Evolutionary conservation across 53 echinoderm and acorn worm species (phyloP).

Genomic region (Holothuria scabra): DNA sequence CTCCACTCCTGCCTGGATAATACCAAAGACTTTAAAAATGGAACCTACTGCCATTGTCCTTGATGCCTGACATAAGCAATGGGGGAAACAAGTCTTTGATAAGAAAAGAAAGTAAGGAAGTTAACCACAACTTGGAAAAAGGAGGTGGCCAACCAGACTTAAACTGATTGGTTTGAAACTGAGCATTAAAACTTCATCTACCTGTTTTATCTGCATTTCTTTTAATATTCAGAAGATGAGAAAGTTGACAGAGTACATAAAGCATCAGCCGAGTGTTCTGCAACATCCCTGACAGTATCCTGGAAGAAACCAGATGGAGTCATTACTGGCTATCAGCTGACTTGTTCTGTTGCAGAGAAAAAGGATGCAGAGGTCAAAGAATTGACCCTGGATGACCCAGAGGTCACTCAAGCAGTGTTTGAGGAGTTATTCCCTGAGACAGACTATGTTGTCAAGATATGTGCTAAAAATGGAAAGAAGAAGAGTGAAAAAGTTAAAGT

Average conservation of each 20-base stretch:
- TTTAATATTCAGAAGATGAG: conserved; percentile 9
- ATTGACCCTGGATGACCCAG: conserved; percentile 64
- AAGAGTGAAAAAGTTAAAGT: conserved; percentile 75
- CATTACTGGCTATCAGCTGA: conserved; percentile 64
- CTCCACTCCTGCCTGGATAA: too few species aligned
- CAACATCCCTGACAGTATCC: conserved; percentile 45
- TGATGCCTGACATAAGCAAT: too few species aligned
- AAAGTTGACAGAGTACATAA: conserved; percentile 72
- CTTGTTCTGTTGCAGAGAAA: conserved; percentile 53
- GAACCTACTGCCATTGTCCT: too few species aligned
- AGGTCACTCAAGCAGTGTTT: conserved; percentile 50
- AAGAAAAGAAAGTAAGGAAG: too few species aligned
- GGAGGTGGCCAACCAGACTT: too few species aligned
- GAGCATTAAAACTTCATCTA: too few species aligned
- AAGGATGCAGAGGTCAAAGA: conserved; percentile 63
- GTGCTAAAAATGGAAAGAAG: conserved; percentile 67
- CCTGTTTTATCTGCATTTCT: too few species aligned
- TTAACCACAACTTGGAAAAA: too few species aligned
- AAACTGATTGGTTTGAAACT: too few species aligned
- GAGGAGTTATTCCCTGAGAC: conserved; percentile 63
- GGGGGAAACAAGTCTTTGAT: too few species aligned
- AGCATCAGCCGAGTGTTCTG: conserved; percentile 44
- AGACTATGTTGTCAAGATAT: conserved; percentile 78
- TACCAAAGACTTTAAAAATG: too few species aligned
- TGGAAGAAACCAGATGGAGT: conserved; percentile 78